Percentiles rank a stretch among this genome's conserved stretches.
phyloP scores from a whole-genome alignment of 2,113 vertebrate species.

The Neotragus pygmaeus region DNA sequence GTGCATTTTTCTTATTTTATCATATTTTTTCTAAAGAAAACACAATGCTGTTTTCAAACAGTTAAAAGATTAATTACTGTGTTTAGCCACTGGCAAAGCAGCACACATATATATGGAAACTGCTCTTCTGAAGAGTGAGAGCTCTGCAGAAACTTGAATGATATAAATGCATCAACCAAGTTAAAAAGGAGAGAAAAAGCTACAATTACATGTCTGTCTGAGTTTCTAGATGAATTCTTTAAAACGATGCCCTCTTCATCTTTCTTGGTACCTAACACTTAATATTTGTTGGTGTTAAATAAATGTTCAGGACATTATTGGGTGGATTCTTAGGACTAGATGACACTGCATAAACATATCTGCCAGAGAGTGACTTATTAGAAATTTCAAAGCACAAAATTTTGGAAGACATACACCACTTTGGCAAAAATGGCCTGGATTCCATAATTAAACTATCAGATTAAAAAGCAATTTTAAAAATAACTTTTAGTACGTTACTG shows the following conservation, averaged over 20 bases:
- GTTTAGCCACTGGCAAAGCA: not conserved
- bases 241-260: not conserved
- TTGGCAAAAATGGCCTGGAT: not conserved
- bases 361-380: not conserved
- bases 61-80: not conserved
- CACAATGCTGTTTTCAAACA: not conserved
- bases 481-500: not conserved
- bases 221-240: not conserved
- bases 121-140: not conserved
- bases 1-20: not conserved
- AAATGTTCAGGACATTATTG: not conserved
- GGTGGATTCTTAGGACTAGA: not conserved
- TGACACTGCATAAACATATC: not conserved
- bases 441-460: not conserved
- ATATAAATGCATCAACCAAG: not conserved
- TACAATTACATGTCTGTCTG: not conserved
- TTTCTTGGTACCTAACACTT: not conserved
- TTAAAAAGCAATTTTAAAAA: not conserved
- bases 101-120: not conserved
- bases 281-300: not conserved
- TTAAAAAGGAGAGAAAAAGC: not conserved
- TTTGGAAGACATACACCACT: not conserved
- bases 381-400: not conserved
- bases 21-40: not conserved
- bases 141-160: not conserved